Conservation (phyloP, 2,113 vertebrate species). For the Raphicerus campestris region DNA sequence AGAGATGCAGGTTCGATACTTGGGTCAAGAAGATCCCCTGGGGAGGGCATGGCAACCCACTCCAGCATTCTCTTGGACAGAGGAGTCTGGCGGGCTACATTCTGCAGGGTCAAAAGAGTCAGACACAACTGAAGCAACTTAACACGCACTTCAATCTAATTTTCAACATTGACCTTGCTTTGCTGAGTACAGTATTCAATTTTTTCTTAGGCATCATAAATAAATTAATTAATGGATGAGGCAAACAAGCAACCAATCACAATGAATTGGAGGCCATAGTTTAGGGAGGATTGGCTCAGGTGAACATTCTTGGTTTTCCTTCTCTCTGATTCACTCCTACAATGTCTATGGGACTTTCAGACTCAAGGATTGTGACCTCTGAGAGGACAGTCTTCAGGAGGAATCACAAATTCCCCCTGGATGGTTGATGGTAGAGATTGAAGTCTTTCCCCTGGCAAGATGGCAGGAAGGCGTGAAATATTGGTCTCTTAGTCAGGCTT, state of each 20-base stretch:
- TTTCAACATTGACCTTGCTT: neutral
- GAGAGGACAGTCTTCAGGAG: neutral
- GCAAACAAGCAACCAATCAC: neutral
- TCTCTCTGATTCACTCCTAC: neutral
- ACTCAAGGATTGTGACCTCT: neutral
- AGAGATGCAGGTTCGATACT: neutral
- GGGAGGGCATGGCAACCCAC: neutral
- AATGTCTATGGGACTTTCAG: neutral
- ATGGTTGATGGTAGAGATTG: neutral
- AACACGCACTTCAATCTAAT: neutral
- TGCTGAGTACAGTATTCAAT: neutral
- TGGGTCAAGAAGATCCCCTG: neutral
- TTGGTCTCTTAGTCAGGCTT: neutral
- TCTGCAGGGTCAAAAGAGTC: neutral
- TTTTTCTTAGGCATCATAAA: neutral
- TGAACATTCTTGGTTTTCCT: neutral
- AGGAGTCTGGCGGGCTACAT: neutral
- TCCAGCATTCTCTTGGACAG: neutral
- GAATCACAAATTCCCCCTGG: neutral
- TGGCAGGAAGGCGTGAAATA: neutral
- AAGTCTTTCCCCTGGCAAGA: neutral
- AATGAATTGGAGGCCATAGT: neutral
- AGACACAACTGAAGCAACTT: neutral
- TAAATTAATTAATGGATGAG: neutral
- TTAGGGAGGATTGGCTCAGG: neutral